Evolutionary conservation across 1,140 invertebrate genomes (phyloP).

Genomic region (Thaumetopoea pityocampa): DNA sequence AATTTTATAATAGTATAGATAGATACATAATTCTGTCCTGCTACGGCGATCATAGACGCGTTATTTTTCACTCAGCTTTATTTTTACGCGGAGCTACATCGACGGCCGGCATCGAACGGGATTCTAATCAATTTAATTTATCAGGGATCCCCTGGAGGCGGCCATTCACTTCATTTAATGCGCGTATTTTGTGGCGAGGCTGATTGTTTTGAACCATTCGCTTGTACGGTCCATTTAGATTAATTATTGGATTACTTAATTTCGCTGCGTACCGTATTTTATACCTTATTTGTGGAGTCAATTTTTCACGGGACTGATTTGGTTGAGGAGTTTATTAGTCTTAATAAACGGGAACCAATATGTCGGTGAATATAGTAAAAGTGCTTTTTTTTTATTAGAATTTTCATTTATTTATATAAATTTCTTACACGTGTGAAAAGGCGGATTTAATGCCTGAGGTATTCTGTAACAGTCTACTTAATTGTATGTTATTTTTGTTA

Average conservation of each 20-base stretch:
- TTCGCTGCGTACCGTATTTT: constrained; percentile 57
- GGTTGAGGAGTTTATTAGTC: constrained; percentile 12
- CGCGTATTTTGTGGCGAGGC: constrained; percentile 73
- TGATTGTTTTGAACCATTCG: constrained; percentile 75
- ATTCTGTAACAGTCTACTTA: too few relatives aligned
- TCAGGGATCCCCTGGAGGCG: constrained; percentile 70
- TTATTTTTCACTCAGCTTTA: constrained; percentile 70
- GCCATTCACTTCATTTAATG: constrained; percentile 75
- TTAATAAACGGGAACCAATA: constrained; percentile 2
- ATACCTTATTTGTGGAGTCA: constrained; percentile 17
- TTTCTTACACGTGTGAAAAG: too few relatives aligned
- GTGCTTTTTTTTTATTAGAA: too few relatives aligned
- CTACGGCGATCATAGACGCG: too few relatives aligned
- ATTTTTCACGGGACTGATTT: constrained; percentile 14
- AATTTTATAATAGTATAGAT: too few relatives aligned
- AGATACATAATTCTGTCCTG: constrained; percentile 38
- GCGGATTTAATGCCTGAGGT: too few relatives aligned
- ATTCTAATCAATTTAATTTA: constrained; percentile 77
- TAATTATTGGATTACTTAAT: constrained; percentile 76
- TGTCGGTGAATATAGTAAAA: too few relatives aligned
- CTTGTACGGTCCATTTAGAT: constrained; percentile 75
- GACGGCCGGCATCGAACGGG: constrained; percentile 63
- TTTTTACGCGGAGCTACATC: constrained; percentile 66
- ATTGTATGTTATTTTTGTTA: too few relatives aligned
- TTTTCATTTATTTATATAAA: too few relatives aligned